These are phyloP conservation scores for Psilopogon haemacephalus DNA, from an alignment of 2,113 vertebrate genomes.

Conservation along the genomic window DNA sequence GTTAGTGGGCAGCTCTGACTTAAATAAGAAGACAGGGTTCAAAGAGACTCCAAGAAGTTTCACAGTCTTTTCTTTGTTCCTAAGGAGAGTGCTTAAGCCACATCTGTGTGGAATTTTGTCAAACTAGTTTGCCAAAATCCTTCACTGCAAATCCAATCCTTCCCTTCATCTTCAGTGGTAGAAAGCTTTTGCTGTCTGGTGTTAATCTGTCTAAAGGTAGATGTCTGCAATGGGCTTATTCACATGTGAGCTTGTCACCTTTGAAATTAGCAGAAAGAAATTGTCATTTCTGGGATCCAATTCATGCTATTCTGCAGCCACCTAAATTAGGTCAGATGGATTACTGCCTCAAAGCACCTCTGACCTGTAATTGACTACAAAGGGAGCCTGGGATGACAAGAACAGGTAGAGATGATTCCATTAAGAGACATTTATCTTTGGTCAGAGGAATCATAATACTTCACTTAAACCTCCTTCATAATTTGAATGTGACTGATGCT, in stretches of 20 bases:
- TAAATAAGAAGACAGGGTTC: background rate
- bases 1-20: background rate
- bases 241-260: background rate
- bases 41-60: background rate
- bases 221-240: background rate
- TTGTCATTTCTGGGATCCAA: background rate
- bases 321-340: background rate
- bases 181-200: background rate
- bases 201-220: background rate
- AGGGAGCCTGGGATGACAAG: background rate
- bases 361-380: conserved; percentile 5
- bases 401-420: background rate
- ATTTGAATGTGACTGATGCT: background rate
- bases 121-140: background rate
- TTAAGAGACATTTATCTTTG: background rate
- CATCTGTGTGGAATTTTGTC: background rate
- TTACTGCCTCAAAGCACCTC: background rate
- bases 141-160: background rate
- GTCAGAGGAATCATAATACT: background rate
- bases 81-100: background rate
- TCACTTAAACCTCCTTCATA: background rate
- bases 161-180: background rate
- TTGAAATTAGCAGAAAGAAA: background rate
- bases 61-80: background rate
- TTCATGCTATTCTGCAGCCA: background rate